Evolutionary conservation across 2,888 invertebrate genomes (phyloP).

Genomic region (Acronicta alni): DNA sequence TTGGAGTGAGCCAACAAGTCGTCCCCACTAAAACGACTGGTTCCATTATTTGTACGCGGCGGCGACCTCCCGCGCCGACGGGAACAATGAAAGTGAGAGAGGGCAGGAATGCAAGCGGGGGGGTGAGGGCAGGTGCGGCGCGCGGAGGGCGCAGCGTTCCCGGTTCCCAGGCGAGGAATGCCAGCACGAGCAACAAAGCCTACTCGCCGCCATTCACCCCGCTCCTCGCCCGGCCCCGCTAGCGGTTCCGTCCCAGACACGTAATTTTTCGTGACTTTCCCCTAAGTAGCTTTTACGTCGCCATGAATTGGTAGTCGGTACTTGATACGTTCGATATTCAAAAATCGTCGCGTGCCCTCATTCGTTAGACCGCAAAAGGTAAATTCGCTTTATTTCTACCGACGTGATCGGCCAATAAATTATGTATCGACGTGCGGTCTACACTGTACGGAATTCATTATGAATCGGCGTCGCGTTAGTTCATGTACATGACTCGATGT

Average conservation of each 20-base stretch:
- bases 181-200: slow-evolving; percentile 88
- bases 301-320: slow-evolving; percentile 66
- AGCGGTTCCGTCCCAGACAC: slow-evolving; percentile 76
- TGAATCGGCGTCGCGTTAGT: slow-evolving; percentile 32
- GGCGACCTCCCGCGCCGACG: slow-evolving; percentile 87
- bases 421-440: slow-evolving; percentile 40
- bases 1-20: slow-evolving; percentile 78
- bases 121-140: slow-evolving; percentile 67
- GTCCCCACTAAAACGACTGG: slow-evolving; percentile 79
- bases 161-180: slow-evolving; percentile 89
- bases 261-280: slow-evolving; percentile 84
- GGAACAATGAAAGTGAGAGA: slow-evolving; percentile 89
- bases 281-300: slow-evolving; percentile 75
- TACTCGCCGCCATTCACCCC: slow-evolving; percentile 86
- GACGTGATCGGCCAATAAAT: slow-evolving; percentile 53
- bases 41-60: slow-evolving; percentile 81
- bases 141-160: slow-evolving; percentile 72
- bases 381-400: slow-evolving; percentile 60
- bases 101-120: slow-evolving; percentile 84
- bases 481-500: slow-evolving; percentile 43
- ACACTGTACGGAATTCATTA: slow-evolving; percentile 46
- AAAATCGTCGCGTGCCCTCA: slow-evolving; percentile 67
- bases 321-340: slow-evolving; percentile 70
- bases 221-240: slow-evolving; percentile 66
- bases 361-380: slow-evolving; percentile 63